Evolutionary conservation across 2,888 invertebrate species (phyloP).

Genomic region (Pheosia tremula): DNA sequence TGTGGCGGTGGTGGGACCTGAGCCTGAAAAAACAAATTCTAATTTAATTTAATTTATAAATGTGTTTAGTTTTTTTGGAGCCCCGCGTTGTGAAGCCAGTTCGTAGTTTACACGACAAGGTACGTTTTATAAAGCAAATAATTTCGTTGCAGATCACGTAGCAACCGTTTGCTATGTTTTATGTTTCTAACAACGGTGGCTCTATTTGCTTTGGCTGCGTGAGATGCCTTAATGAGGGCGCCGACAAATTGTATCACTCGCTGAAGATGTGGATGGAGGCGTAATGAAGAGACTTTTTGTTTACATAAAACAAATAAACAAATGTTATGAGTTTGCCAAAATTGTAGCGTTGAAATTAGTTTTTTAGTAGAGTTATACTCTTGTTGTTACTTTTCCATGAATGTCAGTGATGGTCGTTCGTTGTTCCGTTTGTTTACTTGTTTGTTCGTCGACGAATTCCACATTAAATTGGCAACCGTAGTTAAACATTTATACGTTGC

Average conservation of each 20-base stretch:
- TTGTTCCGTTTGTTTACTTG: not conserved
- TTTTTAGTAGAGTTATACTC: not conserved
- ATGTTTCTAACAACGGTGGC: conserved; percentile 41
- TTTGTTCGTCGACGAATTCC: not conserved
- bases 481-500: conserved; percentile 6
- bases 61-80: too few relatives aligned
- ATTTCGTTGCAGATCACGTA: conserved; percentile 52
- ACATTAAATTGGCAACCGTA: too few relatives aligned
- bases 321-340: not conserved
- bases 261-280: not conserved
- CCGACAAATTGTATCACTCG: conserved; percentile 6
- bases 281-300: not conserved
- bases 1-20: too few relatives aligned
- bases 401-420: not conserved
- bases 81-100: too few relatives aligned
- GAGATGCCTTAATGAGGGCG: conserved; percentile 40
- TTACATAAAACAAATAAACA: not conserved
- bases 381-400: not conserved
- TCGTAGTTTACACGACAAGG: too few relatives aligned
- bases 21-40: too few relatives aligned
- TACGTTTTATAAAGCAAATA: conserved; percentile 28
- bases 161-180: conserved; percentile 49
- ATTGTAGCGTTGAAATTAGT: conserved; percentile 12
- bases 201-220: conserved; percentile 44
- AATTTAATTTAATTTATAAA: too few relatives aligned